A percentile compares a stretch with the other conserved stretches of the same genome.
phyloP scores from a whole-genome alignment of 1,140 invertebrate species.

The Bombus superbus region DNA sequence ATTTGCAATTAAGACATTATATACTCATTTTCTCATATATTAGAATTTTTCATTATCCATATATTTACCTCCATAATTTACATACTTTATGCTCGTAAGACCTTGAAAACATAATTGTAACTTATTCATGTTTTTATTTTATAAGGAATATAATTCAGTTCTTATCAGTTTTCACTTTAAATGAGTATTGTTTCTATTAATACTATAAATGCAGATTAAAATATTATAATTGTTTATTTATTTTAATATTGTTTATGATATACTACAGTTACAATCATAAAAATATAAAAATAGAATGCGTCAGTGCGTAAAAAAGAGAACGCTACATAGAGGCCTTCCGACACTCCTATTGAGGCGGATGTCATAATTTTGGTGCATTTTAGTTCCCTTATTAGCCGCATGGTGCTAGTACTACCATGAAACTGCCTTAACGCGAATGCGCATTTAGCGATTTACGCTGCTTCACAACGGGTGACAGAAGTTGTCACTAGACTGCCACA shows the following conservation, averaged over 20 bases:
- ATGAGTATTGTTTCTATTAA: neutral
- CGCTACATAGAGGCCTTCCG: too few relatives aligned
- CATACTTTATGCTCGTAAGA: constrained; percentile 1
- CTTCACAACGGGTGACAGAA: too few relatives aligned
- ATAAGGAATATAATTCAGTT: neutral
- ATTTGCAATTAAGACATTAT: neutral
- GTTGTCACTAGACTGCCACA: too few relatives aligned
- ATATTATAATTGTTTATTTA: neutral
- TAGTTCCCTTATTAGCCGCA: too few relatives aligned
- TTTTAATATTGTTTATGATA: neutral
- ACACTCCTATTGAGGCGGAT: too few relatives aligned
- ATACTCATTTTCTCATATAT: neutral
- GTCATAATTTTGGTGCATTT: too few relatives aligned
- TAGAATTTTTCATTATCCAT: neutral
- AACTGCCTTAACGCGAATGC: too few relatives aligned
- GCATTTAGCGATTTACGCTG: too few relatives aligned
- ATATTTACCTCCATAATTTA: constrained; percentile 55
- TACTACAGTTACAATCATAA: neutral
- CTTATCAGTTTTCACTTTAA: neutral
- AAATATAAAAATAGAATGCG: neutral
- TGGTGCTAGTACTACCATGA: too few relatives aligned
- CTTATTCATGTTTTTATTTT: constrained; percentile 52
- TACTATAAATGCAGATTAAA: neutral
- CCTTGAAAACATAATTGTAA: constrained; percentile 48
- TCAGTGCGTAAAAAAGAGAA: too few relatives aligned